These are phyloP conservation scores for Oreortyx pictus DNA, from an alignment of 2,797 vertebrate genomes.

Conservation along the genomic window DNA sequence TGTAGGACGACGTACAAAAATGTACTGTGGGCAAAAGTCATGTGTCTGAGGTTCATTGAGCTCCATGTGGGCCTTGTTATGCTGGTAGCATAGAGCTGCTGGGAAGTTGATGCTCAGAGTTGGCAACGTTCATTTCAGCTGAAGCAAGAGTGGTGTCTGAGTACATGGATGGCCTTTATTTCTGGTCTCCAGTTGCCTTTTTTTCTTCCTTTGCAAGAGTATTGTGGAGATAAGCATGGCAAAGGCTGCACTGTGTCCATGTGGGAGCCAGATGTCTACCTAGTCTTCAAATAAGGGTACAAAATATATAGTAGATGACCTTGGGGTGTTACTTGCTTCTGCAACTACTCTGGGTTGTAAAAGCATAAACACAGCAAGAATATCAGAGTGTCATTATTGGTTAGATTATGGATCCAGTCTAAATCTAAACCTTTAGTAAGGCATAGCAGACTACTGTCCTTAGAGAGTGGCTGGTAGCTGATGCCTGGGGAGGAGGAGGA, in stretches of 20 bases:
- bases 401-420: not conserved
- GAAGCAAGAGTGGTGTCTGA: not conserved
- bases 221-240: rapidly evolving
- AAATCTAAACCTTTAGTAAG: not conserved
- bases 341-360: not conserved
- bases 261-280: not conserved
- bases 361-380: not conserved
- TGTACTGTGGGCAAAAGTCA: not conserved
- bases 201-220: not conserved
- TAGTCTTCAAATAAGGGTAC: not conserved
- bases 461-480: not conserved
- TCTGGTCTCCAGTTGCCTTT: not conserved
- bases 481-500: not conserved
- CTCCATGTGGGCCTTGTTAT: not conserved
- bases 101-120: not conserved
- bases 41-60: not conserved
- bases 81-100: not conserved
- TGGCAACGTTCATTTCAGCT: not conserved
- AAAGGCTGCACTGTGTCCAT: rapidly evolving
- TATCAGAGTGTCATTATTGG: not conserved
- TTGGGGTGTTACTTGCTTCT: not conserved
- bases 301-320: not conserved
- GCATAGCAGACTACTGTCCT: not conserved
- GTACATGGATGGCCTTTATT: rapidly evolving
- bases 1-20: not conserved